Base-by-base conservation (phyloP, 1,140 invertebrate species). In the Zaprionus ghesquierei region DNA sequence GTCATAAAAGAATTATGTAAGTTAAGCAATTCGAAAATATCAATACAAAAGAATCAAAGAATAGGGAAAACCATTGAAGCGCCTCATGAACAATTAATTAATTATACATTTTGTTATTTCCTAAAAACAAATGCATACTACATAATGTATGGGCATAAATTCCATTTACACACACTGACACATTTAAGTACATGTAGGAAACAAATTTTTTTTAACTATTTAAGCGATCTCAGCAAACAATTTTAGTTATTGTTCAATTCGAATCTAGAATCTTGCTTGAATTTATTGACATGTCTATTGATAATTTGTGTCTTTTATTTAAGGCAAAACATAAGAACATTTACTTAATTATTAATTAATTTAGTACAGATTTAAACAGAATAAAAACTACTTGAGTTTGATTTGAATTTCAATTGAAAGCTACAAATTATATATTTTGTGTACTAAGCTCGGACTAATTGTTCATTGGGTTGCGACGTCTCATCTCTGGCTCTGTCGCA, bases 221-320 rank as follows among this genome's bases (percentile, higher is more conserved):
- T 85, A 75, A 80, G 81, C 62, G 81, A 85, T 85, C 81, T 85
- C 81, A 85, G 59, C 41, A 64, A 73, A 38, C 22, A 58, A 53
- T 33, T 58, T 55, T 77, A 76, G 80, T 82, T 82, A 82, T 71
- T 72, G 54, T 71, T 59, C 61, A 60, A 51, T 82, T 60, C 63
- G 61, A 69, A 69, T 55, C 55, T 76, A 35, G 53, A 22, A 56
- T 23, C 51, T 76, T 71, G 29, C 49, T 77, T 51, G 51, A 22
- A 63, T 70, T 54, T 61, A 46, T 22, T 74, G 56, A 41, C 15
- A 41, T 79, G 77, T 80, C 38, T 79, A 53, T 79, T 74, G 56
- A 62, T 46, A 20, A 73, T 61, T 58, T 71, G 75, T 73, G 56
- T 78, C 77, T 60, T 72, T 62, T 77, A 81, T 72, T 81, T 75